Evolutionary conservation across 1,140 invertebrate genomes (phyloP).

Genomic region (Panagrolaimus sp.): DNA sequence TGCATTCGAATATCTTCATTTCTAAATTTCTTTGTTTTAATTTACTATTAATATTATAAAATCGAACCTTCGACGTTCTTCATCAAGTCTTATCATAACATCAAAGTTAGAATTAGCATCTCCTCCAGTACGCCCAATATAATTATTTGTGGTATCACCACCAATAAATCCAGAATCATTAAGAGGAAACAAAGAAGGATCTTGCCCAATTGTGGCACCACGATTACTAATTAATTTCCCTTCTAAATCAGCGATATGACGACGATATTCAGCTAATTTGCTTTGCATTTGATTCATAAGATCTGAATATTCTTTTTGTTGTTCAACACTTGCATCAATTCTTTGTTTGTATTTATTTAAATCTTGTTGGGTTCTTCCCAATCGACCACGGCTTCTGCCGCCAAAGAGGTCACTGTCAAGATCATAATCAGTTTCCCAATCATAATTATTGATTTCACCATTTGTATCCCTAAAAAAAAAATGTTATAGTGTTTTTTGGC

Average conservation of each 20-base stretch:
- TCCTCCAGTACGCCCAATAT: constrained; percentile 14
- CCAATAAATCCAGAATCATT: constrained; percentile 49
- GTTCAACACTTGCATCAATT: constrained; percentile 58
- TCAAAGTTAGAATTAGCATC: constrained; percentile 57
- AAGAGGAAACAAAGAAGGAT: constrained; percentile 46
- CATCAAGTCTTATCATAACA: constrained; percentile 50
- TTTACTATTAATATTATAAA: not conserved
- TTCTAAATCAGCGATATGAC: constrained; percentile 56
- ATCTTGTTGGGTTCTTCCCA: constrained; percentile 58
- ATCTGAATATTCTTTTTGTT: constrained; percentile 57
- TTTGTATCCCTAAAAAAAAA: constrained; percentile 50
- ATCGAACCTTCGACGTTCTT: constrained; percentile 51
- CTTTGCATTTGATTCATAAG: constrained; percentile 55
- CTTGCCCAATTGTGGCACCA: constrained; percentile 22
- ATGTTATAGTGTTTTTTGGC: not conserved
- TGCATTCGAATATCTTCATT: constrained; percentile 54
- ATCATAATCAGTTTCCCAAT: constrained; percentile 42
- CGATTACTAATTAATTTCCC: constrained; percentile 38
- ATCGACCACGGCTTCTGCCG: constrained; percentile 41
- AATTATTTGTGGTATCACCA: constrained; percentile 29
- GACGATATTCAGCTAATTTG: constrained; percentile 56
- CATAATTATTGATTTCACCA: constrained; percentile 49
- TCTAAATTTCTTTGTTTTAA: constrained; percentile 28
- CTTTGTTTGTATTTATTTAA: constrained; percentile 54
- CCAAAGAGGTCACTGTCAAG: constrained; percentile 43